Conservation (phyloP, 2,888 invertebrate species). For the Ariolimax columbianus region DNA sequence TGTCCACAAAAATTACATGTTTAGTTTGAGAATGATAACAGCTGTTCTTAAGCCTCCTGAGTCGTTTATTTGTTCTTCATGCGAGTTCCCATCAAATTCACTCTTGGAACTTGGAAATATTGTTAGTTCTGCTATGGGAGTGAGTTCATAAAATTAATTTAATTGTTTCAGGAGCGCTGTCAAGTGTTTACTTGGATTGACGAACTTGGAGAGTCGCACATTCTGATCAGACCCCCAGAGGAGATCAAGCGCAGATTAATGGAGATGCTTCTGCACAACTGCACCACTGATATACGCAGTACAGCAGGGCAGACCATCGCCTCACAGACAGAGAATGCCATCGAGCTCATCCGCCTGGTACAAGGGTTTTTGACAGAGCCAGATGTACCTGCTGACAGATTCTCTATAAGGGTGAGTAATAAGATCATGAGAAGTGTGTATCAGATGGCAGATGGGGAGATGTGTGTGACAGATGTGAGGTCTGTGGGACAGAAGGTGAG, state of each 20-base stretch:
- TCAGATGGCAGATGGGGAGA: neutral
- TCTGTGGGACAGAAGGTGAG: neutral
- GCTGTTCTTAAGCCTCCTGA: no score
- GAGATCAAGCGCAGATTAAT: constrained; percentile 82
- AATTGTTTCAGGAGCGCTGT: constrained; percentile 80
- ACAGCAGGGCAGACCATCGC: constrained; percentile 78
- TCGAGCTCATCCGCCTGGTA: constrained; percentile 82
- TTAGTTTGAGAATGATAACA: no score
- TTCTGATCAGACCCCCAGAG: constrained; percentile 81
- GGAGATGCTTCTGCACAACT: constrained; percentile 83
- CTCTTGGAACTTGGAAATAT: no score
- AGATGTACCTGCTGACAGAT: constrained; percentile 79
- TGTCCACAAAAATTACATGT: no score
- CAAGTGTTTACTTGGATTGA: constrained; percentile 83
- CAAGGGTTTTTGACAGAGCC: constrained; percentile 82
- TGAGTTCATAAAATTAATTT: neutral
- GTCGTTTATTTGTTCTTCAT: no score
- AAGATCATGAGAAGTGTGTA: neutral
- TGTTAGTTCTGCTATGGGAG: no score
- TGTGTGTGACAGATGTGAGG: neutral
- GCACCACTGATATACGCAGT: constrained; percentile 82
- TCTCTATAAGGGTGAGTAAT: constrained; percentile 72
- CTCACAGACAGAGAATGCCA: constrained; percentile 82
- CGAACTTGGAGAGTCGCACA: constrained; percentile 82
- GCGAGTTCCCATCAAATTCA: no score